These are phyloP conservation scores for Pollenia angustigena DNA, from an alignment of 2,888 invertebrate species.

Conservation along the genomic window DNA sequence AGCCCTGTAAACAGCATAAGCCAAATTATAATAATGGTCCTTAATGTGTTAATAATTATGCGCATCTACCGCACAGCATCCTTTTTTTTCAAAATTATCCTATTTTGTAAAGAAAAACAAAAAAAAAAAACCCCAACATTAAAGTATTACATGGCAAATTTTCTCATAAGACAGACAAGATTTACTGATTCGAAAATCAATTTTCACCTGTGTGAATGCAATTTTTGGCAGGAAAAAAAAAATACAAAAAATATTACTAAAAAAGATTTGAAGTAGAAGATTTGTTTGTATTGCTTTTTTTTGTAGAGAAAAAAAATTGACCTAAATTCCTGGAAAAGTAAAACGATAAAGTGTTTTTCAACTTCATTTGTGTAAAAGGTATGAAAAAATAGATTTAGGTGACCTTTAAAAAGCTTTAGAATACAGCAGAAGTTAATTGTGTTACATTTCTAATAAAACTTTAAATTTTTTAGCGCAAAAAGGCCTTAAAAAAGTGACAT, in stretches of 20 bases:
- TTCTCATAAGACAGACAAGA: background rate
- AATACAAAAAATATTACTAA: background rate
- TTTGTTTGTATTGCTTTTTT: background rate
- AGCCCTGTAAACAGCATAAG: no score
- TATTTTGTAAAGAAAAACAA: slow-evolving; percentile 10
- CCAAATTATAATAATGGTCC: no score
- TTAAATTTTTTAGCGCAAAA: background rate
- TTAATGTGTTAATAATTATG: slow-evolving; percentile 14
- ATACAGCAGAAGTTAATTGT: background rate
- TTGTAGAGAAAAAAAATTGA: slow-evolving; percentile 11
- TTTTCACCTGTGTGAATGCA: slow-evolving; percentile 23
- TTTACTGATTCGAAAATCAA: slow-evolving; percentile 43
- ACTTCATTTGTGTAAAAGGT: background rate
- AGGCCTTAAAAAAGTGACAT: no score
- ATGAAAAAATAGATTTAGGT: background rate
- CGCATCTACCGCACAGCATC: background rate
- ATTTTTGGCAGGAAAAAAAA: slow-evolving; percentile 1
- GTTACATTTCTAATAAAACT: background rate
- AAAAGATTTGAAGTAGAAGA: background rate
- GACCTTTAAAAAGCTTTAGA: slow-evolving; percentile 3
- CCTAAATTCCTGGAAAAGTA: slow-evolving; percentile 26
- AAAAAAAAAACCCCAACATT: slow-evolving; percentile 4
- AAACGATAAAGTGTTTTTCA: slow-evolving; percentile 4
- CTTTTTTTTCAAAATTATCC: background rate
- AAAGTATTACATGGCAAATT: slow-evolving; percentile 41